Conservation (phyloP, 2,888 invertebrate genomes). For the Xylocampa areola region DNA sequence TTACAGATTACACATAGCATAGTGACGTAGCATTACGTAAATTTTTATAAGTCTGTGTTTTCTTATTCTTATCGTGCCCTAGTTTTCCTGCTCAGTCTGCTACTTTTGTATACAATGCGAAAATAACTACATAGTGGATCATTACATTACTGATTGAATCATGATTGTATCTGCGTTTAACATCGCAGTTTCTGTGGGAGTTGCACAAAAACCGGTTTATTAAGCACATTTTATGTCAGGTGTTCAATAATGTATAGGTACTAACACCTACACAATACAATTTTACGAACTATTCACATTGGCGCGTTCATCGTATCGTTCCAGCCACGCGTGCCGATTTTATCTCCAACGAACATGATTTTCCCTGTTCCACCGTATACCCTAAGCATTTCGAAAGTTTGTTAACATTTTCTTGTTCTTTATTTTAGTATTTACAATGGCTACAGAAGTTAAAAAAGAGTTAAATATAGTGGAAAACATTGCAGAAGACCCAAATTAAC, state of each 20-base stretch:
- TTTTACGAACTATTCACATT: conserved; percentile 63
- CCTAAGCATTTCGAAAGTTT: conserved; percentile 45
- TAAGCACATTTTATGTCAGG: conserved; percentile 58
- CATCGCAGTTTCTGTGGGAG: conserved; percentile 40
- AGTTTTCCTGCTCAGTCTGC: conserved; percentile 29
- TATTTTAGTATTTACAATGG: too few relatives aligned
- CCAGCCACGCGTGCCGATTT: conserved; percentile 53
- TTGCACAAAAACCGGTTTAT: conserved; percentile 35
- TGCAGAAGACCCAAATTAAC: too few relatives aligned
- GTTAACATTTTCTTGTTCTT: conserved; percentile 41
- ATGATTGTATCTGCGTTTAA: conserved; percentile 10
- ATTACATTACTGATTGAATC: conserved; percentile 11
- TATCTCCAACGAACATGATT: conserved; percentile 64
- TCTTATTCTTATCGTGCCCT: conserved; percentile 22
- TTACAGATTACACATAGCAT: conserved; percentile 21
- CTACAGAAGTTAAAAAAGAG: too few relatives aligned
- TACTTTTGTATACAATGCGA: conserved; percentile 32
- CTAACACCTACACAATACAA: conserved; percentile 59
- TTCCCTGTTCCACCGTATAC: conserved; percentile 59
- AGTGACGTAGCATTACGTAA: conserved; percentile 39
- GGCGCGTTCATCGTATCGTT: conserved; percentile 66
- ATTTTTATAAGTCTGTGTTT: conserved; percentile 23
- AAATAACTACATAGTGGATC: conserved; percentile 14
- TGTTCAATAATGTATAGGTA: conserved; percentile 62
- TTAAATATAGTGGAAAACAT: too few relatives aligned